These are phyloP conservation scores for Acrobasis consociella DNA, from an alignment of 2,888 invertebrate genomes.

Conservation along the genomic window DNA sequence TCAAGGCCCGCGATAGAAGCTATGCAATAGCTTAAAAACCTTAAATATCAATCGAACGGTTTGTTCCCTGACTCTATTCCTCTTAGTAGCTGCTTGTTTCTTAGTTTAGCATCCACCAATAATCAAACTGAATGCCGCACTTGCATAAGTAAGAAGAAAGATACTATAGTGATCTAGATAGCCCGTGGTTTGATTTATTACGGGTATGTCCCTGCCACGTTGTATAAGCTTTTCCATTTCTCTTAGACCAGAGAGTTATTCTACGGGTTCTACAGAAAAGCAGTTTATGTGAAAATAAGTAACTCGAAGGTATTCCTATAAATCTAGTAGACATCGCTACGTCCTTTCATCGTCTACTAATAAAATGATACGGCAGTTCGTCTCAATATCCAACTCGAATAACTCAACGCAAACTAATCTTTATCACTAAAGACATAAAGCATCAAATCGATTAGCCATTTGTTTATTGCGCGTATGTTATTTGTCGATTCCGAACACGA, in stretches of 20 bases:
- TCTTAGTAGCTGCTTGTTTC: too few relatives aligned
- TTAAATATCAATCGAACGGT: too few relatives aligned
- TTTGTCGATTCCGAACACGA: constrained; percentile 69
- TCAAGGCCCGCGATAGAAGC: too few relatives aligned
- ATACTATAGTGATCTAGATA: too few relatives aligned
- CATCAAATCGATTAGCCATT: constrained; percentile 6
- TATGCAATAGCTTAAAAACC: too few relatives aligned
- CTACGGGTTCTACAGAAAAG: background rate
- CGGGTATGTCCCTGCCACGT: too few relatives aligned
- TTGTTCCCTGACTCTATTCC: too few relatives aligned
- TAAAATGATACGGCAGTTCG: constrained; percentile 19
- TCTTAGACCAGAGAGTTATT: background rate
- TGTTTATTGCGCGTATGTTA: constrained; percentile 35
- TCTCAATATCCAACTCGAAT: constrained; percentile 14
- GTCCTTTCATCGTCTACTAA: constrained; percentile 17
- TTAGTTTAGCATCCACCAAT: too few relatives aligned
- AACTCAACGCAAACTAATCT: constrained; percentile 11
- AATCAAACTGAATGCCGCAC: too few relatives aligned
- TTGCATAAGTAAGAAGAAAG: too few relatives aligned
- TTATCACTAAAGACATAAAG: constrained; percentile 6
- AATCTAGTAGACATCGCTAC: constrained; percentile 4
- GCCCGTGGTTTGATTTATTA: too few relatives aligned
- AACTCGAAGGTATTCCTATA: constrained; percentile 5
- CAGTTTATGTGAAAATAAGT: constrained; percentile 5
- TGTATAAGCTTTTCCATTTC: background rate